A percentile compares a stretch with the other conserved stretches of the same genome.
These are phyloP conservation scores for Pyrocephalus nanus DNA, from an alignment of 2,797 vertebrate genomes.

Conservation along the genomic window DNA sequence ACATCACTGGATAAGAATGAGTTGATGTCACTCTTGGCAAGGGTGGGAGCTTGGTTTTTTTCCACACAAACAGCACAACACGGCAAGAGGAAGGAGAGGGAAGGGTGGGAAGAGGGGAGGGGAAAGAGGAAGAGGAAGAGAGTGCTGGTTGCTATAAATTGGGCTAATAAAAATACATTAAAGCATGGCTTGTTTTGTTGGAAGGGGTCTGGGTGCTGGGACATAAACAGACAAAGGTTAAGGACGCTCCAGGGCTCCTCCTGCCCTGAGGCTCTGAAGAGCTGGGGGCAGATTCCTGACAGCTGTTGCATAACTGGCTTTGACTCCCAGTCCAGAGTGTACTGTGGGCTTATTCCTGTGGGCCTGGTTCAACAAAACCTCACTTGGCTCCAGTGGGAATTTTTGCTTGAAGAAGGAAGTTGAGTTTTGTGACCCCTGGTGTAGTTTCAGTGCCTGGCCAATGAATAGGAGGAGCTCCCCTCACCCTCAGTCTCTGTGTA, in stretches of 20 bases:
- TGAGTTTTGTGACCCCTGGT: conserved; percentile 37
- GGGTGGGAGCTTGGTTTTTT: not conserved
- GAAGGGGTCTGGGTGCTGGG: conserved; percentile 27
- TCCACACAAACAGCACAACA: conserved; percentile 73
- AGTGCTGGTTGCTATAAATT: conserved; percentile 33
- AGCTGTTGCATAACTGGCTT: conserved; percentile 59
- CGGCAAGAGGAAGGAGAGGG: conserved; percentile 23
- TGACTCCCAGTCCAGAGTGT: conserved; percentile 39
- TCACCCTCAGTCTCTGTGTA: not conserved
- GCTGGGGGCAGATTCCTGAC: not conserved
- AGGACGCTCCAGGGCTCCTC: conserved; percentile 46
- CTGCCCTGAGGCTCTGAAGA: not conserved
- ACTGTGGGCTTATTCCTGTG: not conserved
- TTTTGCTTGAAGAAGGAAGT: conserved; percentile 16
- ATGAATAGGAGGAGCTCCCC: not conserved
- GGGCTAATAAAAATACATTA: conserved; percentile 28
- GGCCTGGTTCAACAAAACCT: conserved; percentile 6
- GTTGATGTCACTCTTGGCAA: conserved; percentile 83
- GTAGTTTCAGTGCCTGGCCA: not conserved
- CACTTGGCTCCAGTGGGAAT: conserved; percentile 16
- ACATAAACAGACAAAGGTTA: conserved; percentile 49
- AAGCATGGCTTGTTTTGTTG: conserved; percentile 42
- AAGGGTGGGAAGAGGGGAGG: conserved; percentile 14
- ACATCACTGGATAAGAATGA: conserved; percentile 83
- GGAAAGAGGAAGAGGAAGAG: conserved; percentile 27